A percentile compares a stretch with the other conserved stretches of the same genome.
Evolutionary conservation across 2,797 vertebrate genomes (phyloP).

Genomic region (Craterocephalus amniculus): DNA sequence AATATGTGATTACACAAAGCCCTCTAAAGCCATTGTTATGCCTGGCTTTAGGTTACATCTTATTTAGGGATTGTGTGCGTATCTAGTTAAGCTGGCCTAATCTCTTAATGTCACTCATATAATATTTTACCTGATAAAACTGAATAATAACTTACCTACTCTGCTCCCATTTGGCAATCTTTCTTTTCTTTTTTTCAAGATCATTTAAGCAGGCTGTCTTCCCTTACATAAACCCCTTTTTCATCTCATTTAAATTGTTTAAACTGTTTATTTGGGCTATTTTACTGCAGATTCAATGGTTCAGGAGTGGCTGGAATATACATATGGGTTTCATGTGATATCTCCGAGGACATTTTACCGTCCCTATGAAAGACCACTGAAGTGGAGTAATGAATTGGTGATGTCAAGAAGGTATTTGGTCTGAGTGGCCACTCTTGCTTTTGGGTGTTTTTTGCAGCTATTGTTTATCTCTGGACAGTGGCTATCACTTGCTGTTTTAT

Average conservation of each 20-base stretch:
- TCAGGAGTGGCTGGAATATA: background rate
- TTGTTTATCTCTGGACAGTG: too few relatives aligned
- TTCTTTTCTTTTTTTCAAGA: background rate
- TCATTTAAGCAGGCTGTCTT: background rate
- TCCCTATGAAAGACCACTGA: constrained; percentile 26
- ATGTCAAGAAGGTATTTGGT: background rate
- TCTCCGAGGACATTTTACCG: constrained; percentile 20
- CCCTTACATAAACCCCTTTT: background rate
- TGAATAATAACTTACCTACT: constrained; percentile 17
- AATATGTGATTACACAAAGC: constrained; percentile 56
- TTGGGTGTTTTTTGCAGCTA: too few relatives aligned
- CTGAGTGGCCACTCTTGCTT: too few relatives aligned
- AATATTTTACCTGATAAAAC: constrained; percentile 32
- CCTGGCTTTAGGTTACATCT: constrained; percentile 37
- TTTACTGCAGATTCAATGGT: constrained; percentile 5
- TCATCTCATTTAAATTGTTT: background rate
- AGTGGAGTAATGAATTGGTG: constrained; percentile 18
- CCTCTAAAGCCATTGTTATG: constrained; percentile 40
- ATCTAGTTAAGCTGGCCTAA: constrained; percentile 51
- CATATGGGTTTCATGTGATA: constrained; percentile 1
- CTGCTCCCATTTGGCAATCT: background rate
- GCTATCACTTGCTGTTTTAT: too few relatives aligned
- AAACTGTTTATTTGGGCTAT: background rate
- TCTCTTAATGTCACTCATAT: constrained; percentile 40
- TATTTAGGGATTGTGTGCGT: constrained; percentile 31